phyloP scores from a whole-genome alignment of 2,888 invertebrate genomes.

The Leptopilina drosophilae region DNA sequence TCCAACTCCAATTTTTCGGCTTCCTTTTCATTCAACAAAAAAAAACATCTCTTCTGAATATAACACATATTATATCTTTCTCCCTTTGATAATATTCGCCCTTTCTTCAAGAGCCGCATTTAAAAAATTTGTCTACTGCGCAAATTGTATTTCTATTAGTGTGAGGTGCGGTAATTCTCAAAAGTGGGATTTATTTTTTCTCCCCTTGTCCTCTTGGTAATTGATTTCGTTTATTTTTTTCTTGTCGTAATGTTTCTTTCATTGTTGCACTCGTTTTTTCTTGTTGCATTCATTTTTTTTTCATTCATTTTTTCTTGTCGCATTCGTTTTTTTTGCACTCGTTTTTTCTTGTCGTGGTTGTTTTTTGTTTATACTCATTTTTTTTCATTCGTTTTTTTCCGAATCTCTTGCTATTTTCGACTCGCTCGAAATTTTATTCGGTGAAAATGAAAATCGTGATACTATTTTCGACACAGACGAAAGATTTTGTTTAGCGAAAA shows the following conservation, averaged over 20 bases:
- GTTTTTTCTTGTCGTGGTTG: not conserved
- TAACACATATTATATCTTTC: not conserved
- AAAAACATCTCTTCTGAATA: constrained; percentile 1
- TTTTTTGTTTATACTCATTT: not conserved
- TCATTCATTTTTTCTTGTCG: too few species aligned
- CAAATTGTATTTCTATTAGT: constrained; percentile 13
- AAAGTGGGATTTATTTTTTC: too few species aligned
- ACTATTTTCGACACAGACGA: too few species aligned
- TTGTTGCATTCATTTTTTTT: too few species aligned
- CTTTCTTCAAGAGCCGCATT: not conserved
- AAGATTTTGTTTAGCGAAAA: not conserved
- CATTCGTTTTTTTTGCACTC: not conserved
- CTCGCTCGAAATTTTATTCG: too few species aligned
- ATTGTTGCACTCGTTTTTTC: not conserved
- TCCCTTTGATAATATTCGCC: not conserved
- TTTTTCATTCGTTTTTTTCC: not conserved
- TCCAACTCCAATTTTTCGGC: constrained; percentile 26
- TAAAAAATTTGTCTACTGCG: not conserved
- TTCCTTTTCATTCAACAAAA: constrained; percentile 19
- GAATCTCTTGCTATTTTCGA: too few species aligned
- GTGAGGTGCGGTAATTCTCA: not conserved
- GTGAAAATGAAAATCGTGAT: too few species aligned
- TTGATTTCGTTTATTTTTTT: not conserved
- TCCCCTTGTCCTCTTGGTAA: too few species aligned
- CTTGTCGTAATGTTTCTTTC: too few species aligned